phyloP scores from a whole-genome alignment of 2,797 vertebrate species.

The Mycteria americana region DNA sequence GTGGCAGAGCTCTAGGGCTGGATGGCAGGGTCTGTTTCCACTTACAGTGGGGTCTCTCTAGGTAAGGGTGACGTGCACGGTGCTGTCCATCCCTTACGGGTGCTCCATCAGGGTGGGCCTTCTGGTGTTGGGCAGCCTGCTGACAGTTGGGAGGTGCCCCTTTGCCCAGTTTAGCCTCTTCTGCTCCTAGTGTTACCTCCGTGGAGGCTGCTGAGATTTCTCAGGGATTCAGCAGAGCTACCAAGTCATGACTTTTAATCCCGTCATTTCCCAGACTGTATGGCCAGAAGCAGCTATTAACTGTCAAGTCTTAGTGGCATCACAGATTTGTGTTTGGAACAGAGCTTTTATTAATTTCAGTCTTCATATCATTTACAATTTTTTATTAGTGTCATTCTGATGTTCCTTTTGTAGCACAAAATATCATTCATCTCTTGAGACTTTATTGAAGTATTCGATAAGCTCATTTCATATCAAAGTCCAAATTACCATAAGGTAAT shows the following conservation, averaged over 20 bases:
- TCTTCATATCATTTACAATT: neutral
- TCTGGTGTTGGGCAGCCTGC: neutral
- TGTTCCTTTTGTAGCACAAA: neutral
- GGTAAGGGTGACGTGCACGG: neutral
- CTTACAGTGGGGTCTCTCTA: neutral
- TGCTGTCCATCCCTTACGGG: neutral
- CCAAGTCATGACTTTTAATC: neutral
- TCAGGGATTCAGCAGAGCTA: neutral
- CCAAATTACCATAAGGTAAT: neutral
- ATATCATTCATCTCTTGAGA: neutral
- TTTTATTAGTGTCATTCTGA: neutral
- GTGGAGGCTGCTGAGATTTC: neutral
- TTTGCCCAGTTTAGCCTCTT: neutral
- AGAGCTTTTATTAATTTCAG: neutral
- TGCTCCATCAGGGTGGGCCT: neutral
- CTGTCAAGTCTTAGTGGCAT: neutral
- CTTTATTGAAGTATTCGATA: neutral
- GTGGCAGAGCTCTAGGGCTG: neutral
- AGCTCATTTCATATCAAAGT: neutral
- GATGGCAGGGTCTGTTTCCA: neutral
- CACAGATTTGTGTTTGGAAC: neutral
- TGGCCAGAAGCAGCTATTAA: neutral
- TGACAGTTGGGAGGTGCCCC: neutral
- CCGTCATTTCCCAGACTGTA: neutral
- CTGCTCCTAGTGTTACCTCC: neutral